These are phyloP conservation scores for Bufo gargarizans DNA, from an alignment of 2,113 vertebrate species.

Conservation along the genomic window DNA sequence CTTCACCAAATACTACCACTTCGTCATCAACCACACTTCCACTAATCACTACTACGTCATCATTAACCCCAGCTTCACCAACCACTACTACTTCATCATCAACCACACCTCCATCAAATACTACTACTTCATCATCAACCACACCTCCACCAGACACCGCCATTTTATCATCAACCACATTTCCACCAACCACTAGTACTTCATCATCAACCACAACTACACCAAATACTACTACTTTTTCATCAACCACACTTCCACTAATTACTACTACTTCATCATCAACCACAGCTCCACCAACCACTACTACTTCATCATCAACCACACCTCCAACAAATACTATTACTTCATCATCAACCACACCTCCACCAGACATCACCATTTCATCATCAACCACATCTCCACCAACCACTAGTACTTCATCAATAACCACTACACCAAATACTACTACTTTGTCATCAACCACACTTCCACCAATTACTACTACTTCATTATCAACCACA, in stretches of 20 bases:
- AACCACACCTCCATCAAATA: background rate
- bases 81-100: background rate
- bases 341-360: background rate
- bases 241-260: no score
- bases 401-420: background rate
- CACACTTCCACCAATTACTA: background rate
- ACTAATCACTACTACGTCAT: background rate
- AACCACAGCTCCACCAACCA: no score
- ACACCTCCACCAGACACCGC: no score
- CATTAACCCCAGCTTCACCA: background rate
- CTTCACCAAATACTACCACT: background rate
- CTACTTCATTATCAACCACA: background rate
- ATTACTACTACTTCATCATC: no score
- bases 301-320: no score
- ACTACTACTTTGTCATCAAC: background rate
- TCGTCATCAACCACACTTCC: background rate
- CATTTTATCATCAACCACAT: no score
- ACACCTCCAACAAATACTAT: no score
- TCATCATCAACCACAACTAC: no score
- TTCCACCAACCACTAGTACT: no score
- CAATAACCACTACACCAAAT: background rate
- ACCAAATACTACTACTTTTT: no score
- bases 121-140: background rate
- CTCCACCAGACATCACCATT: background rate
- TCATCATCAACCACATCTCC: no score